Percentiles rank a stretch among this genome's conserved stretches.
Evolutionary conservation across 2,113 vertebrate species (phyloP).

Genomic region (Zapus hudsonius): DNA sequence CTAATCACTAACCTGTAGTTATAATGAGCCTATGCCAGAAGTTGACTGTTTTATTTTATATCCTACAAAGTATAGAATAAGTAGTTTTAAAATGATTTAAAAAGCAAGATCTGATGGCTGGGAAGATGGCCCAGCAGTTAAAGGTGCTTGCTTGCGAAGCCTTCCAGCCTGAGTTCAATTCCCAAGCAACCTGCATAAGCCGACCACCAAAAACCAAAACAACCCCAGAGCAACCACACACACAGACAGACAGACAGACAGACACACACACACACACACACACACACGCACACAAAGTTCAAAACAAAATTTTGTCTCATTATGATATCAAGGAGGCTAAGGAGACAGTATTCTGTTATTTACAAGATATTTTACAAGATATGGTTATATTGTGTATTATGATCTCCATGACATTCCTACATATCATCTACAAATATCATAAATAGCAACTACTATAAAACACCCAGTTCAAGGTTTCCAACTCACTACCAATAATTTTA

Average conservation of each 20-base stretch:
- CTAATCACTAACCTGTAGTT: not conserved
- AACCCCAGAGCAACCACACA: no score
- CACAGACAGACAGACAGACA: not conserved
- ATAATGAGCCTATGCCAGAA: not conserved
- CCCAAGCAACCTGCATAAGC: no score
- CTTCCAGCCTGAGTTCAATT: no score
- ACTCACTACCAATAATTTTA: constrained; percentile 27
- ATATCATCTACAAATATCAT: constrained; percentile 1
- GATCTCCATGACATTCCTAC: not conserved
- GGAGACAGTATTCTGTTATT: not conserved
- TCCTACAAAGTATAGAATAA: not conserved
- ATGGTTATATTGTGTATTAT: not conserved
- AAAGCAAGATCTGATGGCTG: not conserved
- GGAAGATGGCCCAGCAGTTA: no score
- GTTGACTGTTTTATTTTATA: not conserved
- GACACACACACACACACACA: not conserved
- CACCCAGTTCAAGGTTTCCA: not conserved
- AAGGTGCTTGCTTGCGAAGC: no score
- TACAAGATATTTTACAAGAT: no score
- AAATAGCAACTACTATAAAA: not conserved
- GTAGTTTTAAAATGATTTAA: not conserved
- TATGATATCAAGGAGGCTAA: not conserved
- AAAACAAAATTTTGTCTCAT: no score
- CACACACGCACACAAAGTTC: not conserved
- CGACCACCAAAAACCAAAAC: no score